phyloP scores from a whole-genome alignment of 2,113 vertebrate species.

The Neofelis nebulosa region DNA sequence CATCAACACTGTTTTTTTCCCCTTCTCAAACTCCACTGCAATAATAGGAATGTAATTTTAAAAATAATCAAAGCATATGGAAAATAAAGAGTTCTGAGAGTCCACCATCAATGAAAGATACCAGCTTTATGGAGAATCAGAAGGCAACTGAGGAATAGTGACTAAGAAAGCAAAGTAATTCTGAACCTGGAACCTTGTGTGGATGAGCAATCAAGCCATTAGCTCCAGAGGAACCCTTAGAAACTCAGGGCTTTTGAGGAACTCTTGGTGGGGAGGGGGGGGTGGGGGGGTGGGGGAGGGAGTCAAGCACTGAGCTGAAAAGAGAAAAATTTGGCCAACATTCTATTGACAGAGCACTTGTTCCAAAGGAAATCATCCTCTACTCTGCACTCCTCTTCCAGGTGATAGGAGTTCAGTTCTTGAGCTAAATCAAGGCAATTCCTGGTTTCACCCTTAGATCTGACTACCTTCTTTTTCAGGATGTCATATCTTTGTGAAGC shows the following conservation, averaged over 20 bases:
- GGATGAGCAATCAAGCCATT: not conserved
- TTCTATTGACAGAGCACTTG: not conserved
- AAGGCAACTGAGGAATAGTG: not conserved
- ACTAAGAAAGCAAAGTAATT: not conserved
- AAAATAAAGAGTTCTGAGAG: not conserved
- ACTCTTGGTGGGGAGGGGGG: not conserved
- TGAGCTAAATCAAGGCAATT: not conserved
- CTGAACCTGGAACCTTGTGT: not conserved
- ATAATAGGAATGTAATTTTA: not conserved
- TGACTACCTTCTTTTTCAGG: not conserved
- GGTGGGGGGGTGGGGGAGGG: fast-evolving
- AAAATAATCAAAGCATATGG: not conserved
- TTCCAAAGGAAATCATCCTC: not conserved
- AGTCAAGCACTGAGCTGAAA: not conserved
- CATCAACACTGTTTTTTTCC: not conserved
- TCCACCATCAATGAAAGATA: not conserved
- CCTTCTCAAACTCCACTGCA: not conserved
- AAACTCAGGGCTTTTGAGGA: not conserved
- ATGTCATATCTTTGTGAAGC: not conserved
- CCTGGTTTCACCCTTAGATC: not conserved
- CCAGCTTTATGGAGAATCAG: not conserved
- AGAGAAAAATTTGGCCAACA: not conserved
- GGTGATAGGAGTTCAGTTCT: not conserved
- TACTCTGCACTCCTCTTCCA: not conserved
- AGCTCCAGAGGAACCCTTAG: not conserved